Percentiles rank a stretch among this genome's conserved stretches.
phyloP scores from a whole-genome alignment of 2,113 vertebrate genomes.

The Cyanocitta stelleri region DNA sequence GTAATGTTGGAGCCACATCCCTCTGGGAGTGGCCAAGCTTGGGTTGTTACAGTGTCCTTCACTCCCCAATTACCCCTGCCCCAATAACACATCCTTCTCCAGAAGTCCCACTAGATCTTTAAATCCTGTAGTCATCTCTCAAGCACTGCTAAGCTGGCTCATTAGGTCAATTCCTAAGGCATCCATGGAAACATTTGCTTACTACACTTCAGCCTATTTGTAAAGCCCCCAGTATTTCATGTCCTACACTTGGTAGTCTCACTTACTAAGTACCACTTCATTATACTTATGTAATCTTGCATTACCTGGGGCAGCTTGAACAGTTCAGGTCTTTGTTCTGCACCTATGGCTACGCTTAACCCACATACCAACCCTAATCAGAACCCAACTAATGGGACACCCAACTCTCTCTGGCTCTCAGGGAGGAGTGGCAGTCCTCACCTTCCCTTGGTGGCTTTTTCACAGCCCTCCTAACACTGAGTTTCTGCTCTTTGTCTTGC shows the following conservation, averaged over 20 bases:
- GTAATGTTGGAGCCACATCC: constrained; percentile 32
- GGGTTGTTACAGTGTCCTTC: not conserved
- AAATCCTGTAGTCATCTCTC: not conserved
- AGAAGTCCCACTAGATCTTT: accelerated
- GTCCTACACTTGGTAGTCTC: not conserved
- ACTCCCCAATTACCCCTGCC: not conserved
- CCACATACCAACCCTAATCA: not conserved
- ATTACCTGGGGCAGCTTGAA: not conserved
- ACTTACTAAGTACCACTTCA: not conserved
- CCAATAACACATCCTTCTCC: not conserved
- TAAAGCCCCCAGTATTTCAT: not conserved
- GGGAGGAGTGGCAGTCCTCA: not conserved
- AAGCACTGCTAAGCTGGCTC: not conserved
- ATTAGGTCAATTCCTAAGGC: not conserved
- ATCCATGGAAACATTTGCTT: not conserved
- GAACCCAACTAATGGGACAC: not conserved
- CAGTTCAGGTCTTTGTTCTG: not conserved
- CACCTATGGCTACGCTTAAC: not conserved
- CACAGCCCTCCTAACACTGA: not conserved
- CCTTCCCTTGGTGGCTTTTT: not conserved
- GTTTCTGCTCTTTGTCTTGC: not conserved
- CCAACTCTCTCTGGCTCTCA: not conserved
- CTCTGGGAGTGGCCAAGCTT: not conserved
- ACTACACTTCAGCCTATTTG: not conserved
- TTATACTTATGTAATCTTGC: not conserved